Base-by-base conservation (phyloP, 53 echinoderm and acorn worm genomes). In the Zoroaster sp. region DNA sequence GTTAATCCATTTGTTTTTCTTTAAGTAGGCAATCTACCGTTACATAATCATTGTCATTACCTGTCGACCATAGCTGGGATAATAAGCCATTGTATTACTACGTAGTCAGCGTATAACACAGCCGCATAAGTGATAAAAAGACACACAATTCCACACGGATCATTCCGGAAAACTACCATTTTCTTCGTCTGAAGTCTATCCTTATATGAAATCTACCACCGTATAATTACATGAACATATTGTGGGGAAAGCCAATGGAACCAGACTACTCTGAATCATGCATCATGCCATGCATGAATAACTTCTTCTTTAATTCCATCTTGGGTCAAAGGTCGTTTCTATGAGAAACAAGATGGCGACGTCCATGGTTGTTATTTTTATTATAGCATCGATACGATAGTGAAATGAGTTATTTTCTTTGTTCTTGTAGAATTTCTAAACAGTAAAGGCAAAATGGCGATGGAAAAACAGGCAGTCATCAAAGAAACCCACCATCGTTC, bases 81-180 rank as follows among this genome's bases (percentile, higher is more conserved):
- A 25, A 97, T 97, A 31, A 97, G 92, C 97, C 97, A 97, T 89
- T 95, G 89, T 81, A 97, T 87, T 63, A 97, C 93, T 0, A 97
- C 97, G 79, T 97, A 97, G 69, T 97, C 97, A 0, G 97, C 93
- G 73, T 97, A 97, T 34, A 94, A 87, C 13, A 97, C 93, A 33
- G 93, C 95, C 32, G 70, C 76, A 85, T 97, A 97, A 53, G 93
- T 93, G 66, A 97, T 95, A 31, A 95, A 83, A 68, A 97, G 75
- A 76, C 97, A 97, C 59, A 94, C 91, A 25, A 97, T 95, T n/a
- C 97, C 97, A 79, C 97, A 97, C 4, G 97, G 95, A 81, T 97
- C 97, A 74, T 93, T 92, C 65, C 97, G 77, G 67, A 93, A 97
- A 43, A 95, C 90, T 43, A 92, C 95, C 93, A 91, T 96, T 66